Evolutionary conservation across 2,797 vertebrate species (phyloP), one percentile per base, ranked within the genome.

Genomic region (Muscicapa comitata): DNA sequence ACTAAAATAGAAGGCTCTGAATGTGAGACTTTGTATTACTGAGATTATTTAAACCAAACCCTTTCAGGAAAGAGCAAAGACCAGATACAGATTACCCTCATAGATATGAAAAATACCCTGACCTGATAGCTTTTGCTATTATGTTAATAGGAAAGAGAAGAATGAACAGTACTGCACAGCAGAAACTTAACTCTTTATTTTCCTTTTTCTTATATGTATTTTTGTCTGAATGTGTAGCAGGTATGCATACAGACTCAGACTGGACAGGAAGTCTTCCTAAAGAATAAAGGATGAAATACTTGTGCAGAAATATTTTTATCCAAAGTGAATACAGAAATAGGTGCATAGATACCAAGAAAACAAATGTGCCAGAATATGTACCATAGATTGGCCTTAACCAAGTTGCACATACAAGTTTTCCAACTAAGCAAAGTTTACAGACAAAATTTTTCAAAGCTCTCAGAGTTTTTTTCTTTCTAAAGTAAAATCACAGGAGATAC

Each of bases 1-100:
- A 92, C 79, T 67, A 70, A 96, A 94, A 96, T 59, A 93, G 80
- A 93, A 96, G 37, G 74, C 38, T 77, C 26, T 45, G 85, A 90
- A 86, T 95, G 76, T 77, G 58, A 95, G 61, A 55, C 17, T 92
- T 77, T 73, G n/a, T 93, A 33, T 55, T 84, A 8, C 33, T 66
- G 63, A 42, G 25, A 74, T 66, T 84, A 89, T 83, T 68, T 71
- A 94, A 96, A 93, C 11, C 74, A 94, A 93, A 62, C 38, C 10
- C n/a, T 79, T 55, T 72, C 59, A 90, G 79, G 54, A 50, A 96
- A 85, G 35, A 91, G 70, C 61, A 93, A 83, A 88, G 50, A 83
- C 74, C 48, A 82, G 81, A 74, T 79, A 86, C 68, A 88, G 48
- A 72, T 70, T 90, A 31, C 6, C 65, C 33, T 76, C 33, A 35